Percentiles rank a stretch among this genome's conserved stretches.
These are phyloP conservation scores for Marisa cornuarietis DNA, from an alignment of 1,140 invertebrate genomes.

Conservation along the genomic window DNA sequence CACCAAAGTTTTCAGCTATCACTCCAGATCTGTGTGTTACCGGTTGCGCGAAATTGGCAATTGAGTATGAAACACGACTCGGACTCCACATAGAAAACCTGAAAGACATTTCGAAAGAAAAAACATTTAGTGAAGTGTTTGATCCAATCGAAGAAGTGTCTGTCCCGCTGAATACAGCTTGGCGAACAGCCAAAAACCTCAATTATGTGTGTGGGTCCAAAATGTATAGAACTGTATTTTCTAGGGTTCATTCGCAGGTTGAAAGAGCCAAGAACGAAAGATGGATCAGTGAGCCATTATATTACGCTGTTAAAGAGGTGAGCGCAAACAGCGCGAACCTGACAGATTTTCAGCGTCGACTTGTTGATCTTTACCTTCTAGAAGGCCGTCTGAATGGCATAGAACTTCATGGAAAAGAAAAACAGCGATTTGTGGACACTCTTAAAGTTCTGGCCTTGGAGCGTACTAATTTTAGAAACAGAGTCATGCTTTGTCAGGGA, in stretches of 20 bases:
- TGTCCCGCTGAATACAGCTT: conserved; percentile 81
- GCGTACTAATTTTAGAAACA: conserved; percentile 61
- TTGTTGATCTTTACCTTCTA: conserved; percentile 81
- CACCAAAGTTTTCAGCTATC: conserved; percentile 82
- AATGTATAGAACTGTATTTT: conserved; percentile 60
- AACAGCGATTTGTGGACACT: conserved; percentile 50
- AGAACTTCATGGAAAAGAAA: conserved; percentile 66
- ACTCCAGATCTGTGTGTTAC: conserved; percentile 84
- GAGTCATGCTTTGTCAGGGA: conserved; percentile 21
- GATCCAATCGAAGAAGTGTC: conserved; percentile 79
- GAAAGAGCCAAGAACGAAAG: conserved; percentile 59
- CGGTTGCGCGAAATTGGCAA: conserved; percentile 81
- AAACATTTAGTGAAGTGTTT: conserved; percentile 80
- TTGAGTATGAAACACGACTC: conserved; percentile 84
- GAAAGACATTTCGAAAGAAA: conserved; percentile 61
- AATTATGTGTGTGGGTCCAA: conserved; percentile 82
- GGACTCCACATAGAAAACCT: conserved; percentile 73
- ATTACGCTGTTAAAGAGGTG: conserved; percentile 65
- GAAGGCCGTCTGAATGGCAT: conserved; percentile 85
- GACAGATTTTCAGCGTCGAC: conserved; percentile 75
- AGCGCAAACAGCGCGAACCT: conserved; percentile 68
- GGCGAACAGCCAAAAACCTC: conserved; percentile 84
- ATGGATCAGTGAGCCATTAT: conserved; percentile 60
- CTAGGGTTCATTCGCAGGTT: conserved; percentile 60
- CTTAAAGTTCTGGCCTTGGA: conserved; percentile 69